Evolutionary conservation across 2,888 invertebrate genomes (phyloP).

Genomic region (Drosophila neotestacea): DNA sequence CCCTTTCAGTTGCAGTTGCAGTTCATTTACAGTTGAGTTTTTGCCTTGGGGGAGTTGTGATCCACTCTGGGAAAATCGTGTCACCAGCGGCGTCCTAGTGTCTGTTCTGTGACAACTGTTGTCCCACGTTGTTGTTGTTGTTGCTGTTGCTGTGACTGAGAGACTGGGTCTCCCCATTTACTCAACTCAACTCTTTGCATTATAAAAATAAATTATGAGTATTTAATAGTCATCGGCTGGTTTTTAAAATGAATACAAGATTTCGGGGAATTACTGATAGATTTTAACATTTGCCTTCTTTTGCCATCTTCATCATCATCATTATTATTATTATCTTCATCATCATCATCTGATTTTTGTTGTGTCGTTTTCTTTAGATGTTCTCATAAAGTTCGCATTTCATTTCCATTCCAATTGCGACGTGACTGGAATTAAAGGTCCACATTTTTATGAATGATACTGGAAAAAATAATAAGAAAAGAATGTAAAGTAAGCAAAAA

Average conservation of each 20-base stretch:
- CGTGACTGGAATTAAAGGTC: conserved; percentile 58
- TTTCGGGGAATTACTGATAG: conserved; percentile 14
- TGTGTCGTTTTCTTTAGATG: conserved; percentile 11
- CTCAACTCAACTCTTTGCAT: conserved; percentile 20
- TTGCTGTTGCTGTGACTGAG: not conserved
- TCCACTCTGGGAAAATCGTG: conserved; percentile 43
- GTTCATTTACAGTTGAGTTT: not conserved
- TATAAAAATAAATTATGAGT: conserved; percentile 60
- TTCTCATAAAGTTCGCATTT: conserved; percentile 27
- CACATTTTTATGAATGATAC: conserved; percentile 9
- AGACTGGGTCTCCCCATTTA: conserved; percentile 1
- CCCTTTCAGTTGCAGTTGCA: not conserved
- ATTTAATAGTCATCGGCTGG: conserved; percentile 61
- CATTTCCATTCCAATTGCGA: conserved; percentile 46
- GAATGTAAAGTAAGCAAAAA: not conserved
- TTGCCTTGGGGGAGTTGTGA: conserved; percentile 2
- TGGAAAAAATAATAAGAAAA: not conserved
- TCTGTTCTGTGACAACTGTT: conserved; percentile 29
- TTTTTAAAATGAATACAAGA: conserved; percentile 20
- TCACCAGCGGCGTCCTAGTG: conserved; percentile 47
- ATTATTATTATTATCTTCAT: conserved; percentile 48
- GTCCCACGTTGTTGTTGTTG: conserved; percentile 7
- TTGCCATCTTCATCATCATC: conserved; percentile 12
- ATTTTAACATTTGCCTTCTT: conserved; percentile 4
- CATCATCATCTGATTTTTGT: conserved; percentile 18